Percentiles rank a stretch among this genome's conserved stretches.
phyloP scores from a whole-genome alignment of 2,888 invertebrate genomes.

The Diarsia mendica region DNA sequence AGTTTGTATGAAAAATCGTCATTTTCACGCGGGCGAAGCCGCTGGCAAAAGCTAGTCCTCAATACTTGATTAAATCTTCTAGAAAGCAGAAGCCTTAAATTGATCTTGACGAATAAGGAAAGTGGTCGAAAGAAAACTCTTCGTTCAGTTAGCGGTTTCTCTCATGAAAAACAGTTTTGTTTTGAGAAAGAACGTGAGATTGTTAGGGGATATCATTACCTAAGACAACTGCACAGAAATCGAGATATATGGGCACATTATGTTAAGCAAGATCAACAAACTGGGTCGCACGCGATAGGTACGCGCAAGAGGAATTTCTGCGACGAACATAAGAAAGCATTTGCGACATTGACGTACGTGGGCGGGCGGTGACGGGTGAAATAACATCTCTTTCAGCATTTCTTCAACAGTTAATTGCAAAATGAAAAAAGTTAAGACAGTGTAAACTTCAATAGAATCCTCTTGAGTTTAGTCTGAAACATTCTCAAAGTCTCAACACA shows the following conservation, averaged over 20 bases:
- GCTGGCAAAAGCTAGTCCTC: too few relatives aligned
- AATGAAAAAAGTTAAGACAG: constrained; percentile 36
- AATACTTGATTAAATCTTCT: constrained; percentile 2
- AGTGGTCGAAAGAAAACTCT: background rate
- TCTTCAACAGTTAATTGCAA: constrained; percentile 44
- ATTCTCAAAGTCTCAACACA: constrained; percentile 4
- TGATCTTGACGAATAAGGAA: background rate
- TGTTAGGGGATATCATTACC: constrained; percentile 22
- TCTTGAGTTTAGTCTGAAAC: constrained; percentile 7
- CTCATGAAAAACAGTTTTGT: constrained; percentile 9
- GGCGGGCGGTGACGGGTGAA: constrained; percentile 75
- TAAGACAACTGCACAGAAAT: constrained; percentile 19
- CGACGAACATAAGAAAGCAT: constrained; percentile 74
- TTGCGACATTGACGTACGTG: constrained; percentile 82
- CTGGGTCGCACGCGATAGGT: constrained; percentile 74
- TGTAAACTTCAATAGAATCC: constrained; percentile 30
- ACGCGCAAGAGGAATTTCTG: constrained; percentile 76
- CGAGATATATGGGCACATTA: constrained; percentile 38
- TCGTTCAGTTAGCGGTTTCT: background rate
- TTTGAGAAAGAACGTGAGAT: background rate
- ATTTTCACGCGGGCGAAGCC: too few relatives aligned
- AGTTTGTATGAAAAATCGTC: too few relatives aligned
- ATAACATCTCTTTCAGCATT: constrained; percentile 64
- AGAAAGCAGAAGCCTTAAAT: background rate
- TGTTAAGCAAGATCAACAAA: constrained; percentile 67